Evolutionary conservation across 2,797 vertebrate species (phyloP), one percentile per base, ranked within the genome.

Genomic region (Phrynocephalus forsythii): DNA sequence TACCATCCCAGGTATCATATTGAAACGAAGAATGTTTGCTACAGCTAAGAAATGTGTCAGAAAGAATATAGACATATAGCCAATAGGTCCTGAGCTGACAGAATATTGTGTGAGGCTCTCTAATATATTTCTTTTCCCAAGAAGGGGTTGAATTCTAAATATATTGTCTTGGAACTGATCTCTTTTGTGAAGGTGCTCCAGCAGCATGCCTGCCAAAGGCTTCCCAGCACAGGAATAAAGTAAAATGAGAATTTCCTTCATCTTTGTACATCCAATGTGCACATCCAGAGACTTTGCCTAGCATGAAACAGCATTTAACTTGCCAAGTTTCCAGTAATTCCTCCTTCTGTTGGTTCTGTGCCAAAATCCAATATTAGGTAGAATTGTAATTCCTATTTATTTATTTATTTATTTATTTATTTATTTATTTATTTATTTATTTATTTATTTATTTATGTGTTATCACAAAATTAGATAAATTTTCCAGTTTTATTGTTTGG

Each of bases 181-280:
- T 81, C 6, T 76, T 83, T 68, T 68, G 82, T 56, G 78, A 90
- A 91, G 90, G 89, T 92, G 66, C 81, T 94, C 87, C 85, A 89
- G 90, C 79, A 66, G n/a, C 0, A 0, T 68, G 22, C 18, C 44
- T 69, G 89, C 89, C 90, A 90, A 75, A 79, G 75, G 60, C 80
- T 93, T 92, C 88, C 91, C 90, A 91, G 89, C 86, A 90, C 52
- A 92, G 85, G 52, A 90, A 90, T 72, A 72, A 93, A 91, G 77
- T 63, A 91, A 92, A 95, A 90, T 0, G 28, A 82, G 72, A 88
- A 92, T 22, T 8, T 82, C 90, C 92, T 93, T 91, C 88, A 89
- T 92, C 82, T 80, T 86, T 83, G 82, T 86, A 38, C 5, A 67
- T 67, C 87, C 80, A 82, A 52, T 0, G 1, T 72, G 77, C 67